Evolutionary conservation across 2,888 invertebrate species (phyloP).

Genomic region (Cataglyphis rosenhaueri): DNA sequence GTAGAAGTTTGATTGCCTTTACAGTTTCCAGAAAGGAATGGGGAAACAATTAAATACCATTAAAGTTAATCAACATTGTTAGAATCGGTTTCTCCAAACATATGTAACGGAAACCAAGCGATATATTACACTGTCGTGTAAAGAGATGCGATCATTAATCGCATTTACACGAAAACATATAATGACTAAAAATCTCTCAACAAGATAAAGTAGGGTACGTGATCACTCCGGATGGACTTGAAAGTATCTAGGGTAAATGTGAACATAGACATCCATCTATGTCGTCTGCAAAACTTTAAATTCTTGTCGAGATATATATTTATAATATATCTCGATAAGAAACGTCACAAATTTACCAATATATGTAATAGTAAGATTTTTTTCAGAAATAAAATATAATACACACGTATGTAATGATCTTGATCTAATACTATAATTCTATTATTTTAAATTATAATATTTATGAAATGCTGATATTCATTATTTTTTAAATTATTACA

Average conservation of each 20-base stretch:
- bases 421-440: not conserved
- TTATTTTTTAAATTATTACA: not conserved
- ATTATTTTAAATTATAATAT: not conserved
- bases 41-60: constrained; percentile 40
- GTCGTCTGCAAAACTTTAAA: constrained; percentile 24
- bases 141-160: constrained; percentile 15
- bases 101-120: constrained; percentile 19
- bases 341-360: not conserved
- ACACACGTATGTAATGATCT: not conserved
- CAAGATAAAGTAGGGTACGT: constrained; percentile 33
- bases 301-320: not conserved
- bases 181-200: constrained; percentile 35
- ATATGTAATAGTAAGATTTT: not conserved
- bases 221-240: constrained; percentile 9
- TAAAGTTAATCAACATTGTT: constrained; percentile 27
- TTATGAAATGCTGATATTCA: not conserved
- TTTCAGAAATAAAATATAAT: not conserved
- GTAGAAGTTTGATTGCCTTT: constrained; percentile 37
- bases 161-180: constrained; percentile 10
- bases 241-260: constrained; percentile 10
- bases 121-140: constrained; percentile 22
- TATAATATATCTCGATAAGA: not conserved
- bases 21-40: constrained; percentile 1
- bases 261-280: constrained; percentile 16
- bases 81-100: constrained; percentile 13